Base-by-base conservation (phyloP, 2,888 invertebrate species). In the Conus canariensis region DNA sequence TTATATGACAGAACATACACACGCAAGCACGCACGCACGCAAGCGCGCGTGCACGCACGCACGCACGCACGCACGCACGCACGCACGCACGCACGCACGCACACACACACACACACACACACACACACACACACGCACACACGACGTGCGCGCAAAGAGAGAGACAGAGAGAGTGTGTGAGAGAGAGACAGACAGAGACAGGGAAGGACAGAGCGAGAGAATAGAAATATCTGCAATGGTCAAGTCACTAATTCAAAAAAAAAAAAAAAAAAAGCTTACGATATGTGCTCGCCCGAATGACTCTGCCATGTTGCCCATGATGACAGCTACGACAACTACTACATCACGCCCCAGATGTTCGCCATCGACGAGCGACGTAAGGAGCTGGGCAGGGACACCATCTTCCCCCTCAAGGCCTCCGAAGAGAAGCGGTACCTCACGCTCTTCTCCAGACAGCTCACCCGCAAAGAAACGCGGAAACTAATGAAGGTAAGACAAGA, bases 381-480 rank as follows among this genome's bases (percentile, higher is more conserved):
- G 74, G 93, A 93, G 60, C 91, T 93, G 83, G 95, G 94, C 4
- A 95, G 95, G 85, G 95, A 96, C 58, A 95, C 95, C 7, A 94
- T 96, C 58, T 93, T 56, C 45, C 97, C 97, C 0, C 93, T 97
- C 6, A 95, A 94, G 8, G 91, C 93, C 22, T 92, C 94, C 14
- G 96, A 97, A 90, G 91, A 90, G 9, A 90, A 92, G 22, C 94
- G 95, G 87, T 96, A 96, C 92, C 94, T 96, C 64, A 92, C 93
- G 91, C 93, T 97, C 91, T 94, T 91, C 16, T 93, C 94, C 5
- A 80, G 91, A 0, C 83, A 97, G 2, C 96, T 98, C 87, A 97
- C 97, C 0, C 96, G 97, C 77, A 96, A 97, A 0, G 98, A 98
- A 94, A 97, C 96, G 94, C 96, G 90, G 0, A 97, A 97, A 91